Percentiles rank a stretch among this genome's conserved stretches.
phyloP scores from a whole-genome alignment of 2,113 vertebrate species.

The Dipodomys merriami region DNA sequence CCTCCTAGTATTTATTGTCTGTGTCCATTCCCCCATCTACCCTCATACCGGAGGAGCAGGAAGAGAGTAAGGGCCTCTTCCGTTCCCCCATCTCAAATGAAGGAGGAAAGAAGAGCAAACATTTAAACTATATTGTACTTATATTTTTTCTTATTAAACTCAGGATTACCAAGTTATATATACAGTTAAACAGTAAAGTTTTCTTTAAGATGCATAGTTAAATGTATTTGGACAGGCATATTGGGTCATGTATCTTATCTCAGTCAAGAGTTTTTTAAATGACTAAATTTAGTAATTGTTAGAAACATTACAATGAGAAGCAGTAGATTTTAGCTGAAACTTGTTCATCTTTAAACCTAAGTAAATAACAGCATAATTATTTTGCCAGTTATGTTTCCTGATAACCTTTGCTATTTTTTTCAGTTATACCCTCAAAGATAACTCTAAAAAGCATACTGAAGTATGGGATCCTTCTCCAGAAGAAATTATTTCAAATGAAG shows the following conservation, averaged over 20 bases:
- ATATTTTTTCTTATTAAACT: slow-evolving; percentile 1
- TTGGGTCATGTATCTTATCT: not conserved
- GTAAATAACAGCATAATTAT: slow-evolving; percentile 24
- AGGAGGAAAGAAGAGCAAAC: not conserved
- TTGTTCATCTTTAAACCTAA: slow-evolving; percentile 34
- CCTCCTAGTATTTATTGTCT: not conserved
- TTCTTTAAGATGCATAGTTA: slow-evolving; percentile 13
- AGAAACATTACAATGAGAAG: not conserved
- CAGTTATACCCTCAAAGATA: slow-evolving; percentile 75
- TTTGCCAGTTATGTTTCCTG: slow-evolving; percentile 43
- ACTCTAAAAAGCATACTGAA: slow-evolving; percentile 75
- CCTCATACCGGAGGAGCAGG: not conserved
- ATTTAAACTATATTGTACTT: slow-evolving; percentile 13
- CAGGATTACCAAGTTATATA: not conserved
- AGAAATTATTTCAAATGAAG: slow-evolving; percentile 77
- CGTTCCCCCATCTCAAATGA: not conserved
- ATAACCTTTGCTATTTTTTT: slow-evolving; percentile 58
- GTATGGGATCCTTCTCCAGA: slow-evolving; percentile 85
- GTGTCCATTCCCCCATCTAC: not conserved
- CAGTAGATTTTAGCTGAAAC: slow-evolving; percentile 22
- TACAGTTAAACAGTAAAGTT: not conserved
- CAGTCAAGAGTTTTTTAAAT: not conserved
- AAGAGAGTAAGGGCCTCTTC: not conserved
- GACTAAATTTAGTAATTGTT: not conserved
- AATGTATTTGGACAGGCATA: not conserved